phyloP scores from a whole-genome alignment of 2,888 invertebrate species.

The Zaprionus bogoriensis region DNA sequence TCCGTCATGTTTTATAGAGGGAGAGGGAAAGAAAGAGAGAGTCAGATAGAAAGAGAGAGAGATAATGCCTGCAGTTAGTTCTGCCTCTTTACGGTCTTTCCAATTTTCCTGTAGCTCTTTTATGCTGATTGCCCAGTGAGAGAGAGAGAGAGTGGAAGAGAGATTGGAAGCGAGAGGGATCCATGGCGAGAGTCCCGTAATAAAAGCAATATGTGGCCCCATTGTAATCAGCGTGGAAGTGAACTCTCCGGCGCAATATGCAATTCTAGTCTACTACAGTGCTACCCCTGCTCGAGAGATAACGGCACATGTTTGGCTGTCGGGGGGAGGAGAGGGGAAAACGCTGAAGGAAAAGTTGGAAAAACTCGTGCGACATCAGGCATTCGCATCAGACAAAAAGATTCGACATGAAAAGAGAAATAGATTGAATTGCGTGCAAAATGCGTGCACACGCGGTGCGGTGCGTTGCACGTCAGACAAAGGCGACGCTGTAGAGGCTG shows the following conservation, averaged over 20 bases:
- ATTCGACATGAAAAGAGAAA: slow-evolving; percentile 63
- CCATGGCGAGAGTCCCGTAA: slow-evolving; percentile 5
- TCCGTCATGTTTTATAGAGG: slow-evolving; percentile 8
- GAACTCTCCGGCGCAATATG: slow-evolving; percentile 17
- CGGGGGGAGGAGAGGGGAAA: background rate
- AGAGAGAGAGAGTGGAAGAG: background rate
- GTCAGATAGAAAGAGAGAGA: background rate
- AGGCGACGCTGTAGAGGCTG: too few relatives aligned
- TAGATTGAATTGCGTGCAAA: slow-evolving; percentile 80
- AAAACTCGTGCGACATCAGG: slow-evolving; percentile 52
- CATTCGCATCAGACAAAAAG: slow-evolving; percentile 65
- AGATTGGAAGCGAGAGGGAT: background rate
- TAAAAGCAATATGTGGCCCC: slow-evolving; percentile 52
- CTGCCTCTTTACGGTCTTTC: background rate
- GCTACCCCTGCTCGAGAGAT: slow-evolving; percentile 4
- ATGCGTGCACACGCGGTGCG: slow-evolving; percentile 66
- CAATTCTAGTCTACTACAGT: background rate
- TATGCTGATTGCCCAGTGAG: slow-evolving; percentile 36
- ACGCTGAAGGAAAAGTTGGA: background rate
- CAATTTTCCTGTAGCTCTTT: slow-evolving; percentile 9
- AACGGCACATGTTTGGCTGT: slow-evolving; percentile 13
- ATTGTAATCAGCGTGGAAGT: slow-evolving; percentile 46
- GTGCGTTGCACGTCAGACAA: slow-evolving; percentile 39
- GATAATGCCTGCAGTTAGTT: background rate
- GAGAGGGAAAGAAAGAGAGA: too few relatives aligned